Conservation (phyloP, 1,140 invertebrate genomes). For the Apis dorsata region DNA sequence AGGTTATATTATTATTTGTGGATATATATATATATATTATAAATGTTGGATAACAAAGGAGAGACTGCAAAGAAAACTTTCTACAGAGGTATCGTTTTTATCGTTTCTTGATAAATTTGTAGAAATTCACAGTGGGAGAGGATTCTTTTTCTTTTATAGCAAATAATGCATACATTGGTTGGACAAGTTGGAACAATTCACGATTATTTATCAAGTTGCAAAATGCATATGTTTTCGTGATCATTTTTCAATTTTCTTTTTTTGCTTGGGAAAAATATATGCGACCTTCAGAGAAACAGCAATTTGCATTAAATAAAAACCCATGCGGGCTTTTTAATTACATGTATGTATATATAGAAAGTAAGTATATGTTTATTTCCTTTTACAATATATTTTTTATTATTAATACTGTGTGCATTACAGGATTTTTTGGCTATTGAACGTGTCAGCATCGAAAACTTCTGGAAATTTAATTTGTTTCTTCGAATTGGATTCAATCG, state of each 20-base stretch:
- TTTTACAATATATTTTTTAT: neutral
- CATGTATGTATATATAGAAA: too few species aligned
- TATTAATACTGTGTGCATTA: neutral
- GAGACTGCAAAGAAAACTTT: neutral
- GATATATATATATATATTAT: too few species aligned
- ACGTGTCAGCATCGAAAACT: neutral
- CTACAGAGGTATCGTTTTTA: neutral
- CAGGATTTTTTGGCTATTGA: too few species aligned
- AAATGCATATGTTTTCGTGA: neutral
- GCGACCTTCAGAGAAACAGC: neutral
- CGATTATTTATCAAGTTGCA: too few species aligned
- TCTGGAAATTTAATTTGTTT: neutral
- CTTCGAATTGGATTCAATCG: too few species aligned
- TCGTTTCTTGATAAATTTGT: neutral
- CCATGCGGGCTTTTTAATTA: conserved; percentile 24
- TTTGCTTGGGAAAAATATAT: neutral
- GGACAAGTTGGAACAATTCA: neutral
- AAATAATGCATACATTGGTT: neutral
- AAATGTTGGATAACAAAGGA: too few species aligned
- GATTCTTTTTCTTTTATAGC: neutral
- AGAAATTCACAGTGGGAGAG: neutral
- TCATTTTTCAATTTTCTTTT: neutral
- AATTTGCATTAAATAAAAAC: neutral
- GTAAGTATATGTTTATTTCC: too few species aligned
- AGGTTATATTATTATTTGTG: too few species aligned